Conservation (phyloP, 2,113 vertebrate genomes). For the Paedocypris sp. region DNA sequence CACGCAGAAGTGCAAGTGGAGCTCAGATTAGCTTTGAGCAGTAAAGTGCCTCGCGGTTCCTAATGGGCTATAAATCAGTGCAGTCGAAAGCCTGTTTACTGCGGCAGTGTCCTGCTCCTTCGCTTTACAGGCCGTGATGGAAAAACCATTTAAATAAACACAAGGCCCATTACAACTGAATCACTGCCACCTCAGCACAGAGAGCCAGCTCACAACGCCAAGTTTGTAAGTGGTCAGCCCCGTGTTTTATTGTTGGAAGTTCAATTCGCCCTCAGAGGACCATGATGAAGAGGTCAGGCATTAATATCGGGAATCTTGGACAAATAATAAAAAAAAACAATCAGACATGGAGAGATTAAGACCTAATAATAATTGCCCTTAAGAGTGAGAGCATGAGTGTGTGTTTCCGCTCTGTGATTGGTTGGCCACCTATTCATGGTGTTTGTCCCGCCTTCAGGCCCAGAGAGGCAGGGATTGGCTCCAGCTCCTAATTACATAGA, state of each 20-base stretch:
- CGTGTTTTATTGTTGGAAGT: conserved; percentile 26
- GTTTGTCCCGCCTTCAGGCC: no score
- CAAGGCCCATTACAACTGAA: conserved; percentile 42
- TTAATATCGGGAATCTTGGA: conserved; percentile 23
- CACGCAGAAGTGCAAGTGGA: conserved; percentile 15
- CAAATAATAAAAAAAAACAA: conserved; percentile 8
- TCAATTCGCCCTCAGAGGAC: conserved; percentile 6
- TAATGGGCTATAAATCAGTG: conserved; percentile 47
- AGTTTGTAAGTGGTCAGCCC: conserved; percentile 16
- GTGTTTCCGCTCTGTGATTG: no score
- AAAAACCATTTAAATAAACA: conserved; percentile 48
- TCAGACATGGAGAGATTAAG: conserved; percentile 5
- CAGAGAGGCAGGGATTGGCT: no score
- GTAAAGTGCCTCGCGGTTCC: conserved; percentile 40
- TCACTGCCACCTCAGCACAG: conserved; percentile 22
- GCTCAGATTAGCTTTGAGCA: conserved; percentile 36
- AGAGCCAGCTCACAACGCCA: conserved; percentile 23
- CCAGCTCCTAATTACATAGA: no score
- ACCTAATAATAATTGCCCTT: no score
- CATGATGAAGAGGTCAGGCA: conserved; percentile 24
- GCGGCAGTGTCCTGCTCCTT: conserved; percentile 37
- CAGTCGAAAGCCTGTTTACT: conserved; percentile 39
- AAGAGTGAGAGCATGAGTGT: no score
- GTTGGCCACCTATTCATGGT: no score
- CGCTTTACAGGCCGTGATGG: conserved; percentile 40